These are phyloP conservation scores for Clepsis dumicolana DNA, from an alignment of 2,888 invertebrate species.

Conservation along the genomic window DNA sequence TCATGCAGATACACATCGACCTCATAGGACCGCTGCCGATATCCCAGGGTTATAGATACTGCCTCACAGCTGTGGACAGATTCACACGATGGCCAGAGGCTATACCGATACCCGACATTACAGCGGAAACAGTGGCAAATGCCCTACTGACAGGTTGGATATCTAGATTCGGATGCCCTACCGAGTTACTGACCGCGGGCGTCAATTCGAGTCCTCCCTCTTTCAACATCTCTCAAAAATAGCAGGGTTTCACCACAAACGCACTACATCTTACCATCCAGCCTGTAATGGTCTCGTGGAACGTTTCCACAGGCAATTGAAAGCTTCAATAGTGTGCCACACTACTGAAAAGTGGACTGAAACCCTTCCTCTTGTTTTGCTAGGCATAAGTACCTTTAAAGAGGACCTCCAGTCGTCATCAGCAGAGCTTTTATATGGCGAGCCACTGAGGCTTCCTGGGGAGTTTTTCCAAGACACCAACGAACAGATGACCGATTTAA, in stretches of 20 bases:
- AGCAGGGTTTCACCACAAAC: constrained; percentile 46
- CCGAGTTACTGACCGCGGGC: not conserved
- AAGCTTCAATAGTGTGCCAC: constrained; percentile 52
- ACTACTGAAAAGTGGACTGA: constrained; percentile 41
- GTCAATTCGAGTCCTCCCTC: not conserved
- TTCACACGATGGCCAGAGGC: not conserved
- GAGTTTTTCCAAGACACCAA: not conserved
- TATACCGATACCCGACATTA: not conserved
- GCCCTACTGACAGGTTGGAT: not conserved
- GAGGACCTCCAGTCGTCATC: constrained; percentile 50
- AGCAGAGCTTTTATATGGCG: constrained; percentile 52
- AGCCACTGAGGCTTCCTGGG: constrained; percentile 50
- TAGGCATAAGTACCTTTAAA: constrained; percentile 49
- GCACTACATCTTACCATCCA: constrained; percentile 56
- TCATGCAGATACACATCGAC: not conserved
- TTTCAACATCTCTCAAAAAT: not conserved
- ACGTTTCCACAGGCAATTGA: too few species aligned
- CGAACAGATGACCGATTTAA: constrained; percentile 21
- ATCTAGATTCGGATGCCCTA: not conserved
- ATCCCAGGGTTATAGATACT: not conserved
- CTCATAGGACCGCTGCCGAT: not conserved
- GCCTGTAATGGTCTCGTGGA: too few species aligned
- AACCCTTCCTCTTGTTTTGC: constrained; percentile 44
- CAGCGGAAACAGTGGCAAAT: not conserved
- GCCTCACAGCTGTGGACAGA: not conserved